These are phyloP conservation scores for Dendronephthya gigantea DNA, from an alignment of 64 coral and sea anemone species.

Conservation along the genomic window DNA sequence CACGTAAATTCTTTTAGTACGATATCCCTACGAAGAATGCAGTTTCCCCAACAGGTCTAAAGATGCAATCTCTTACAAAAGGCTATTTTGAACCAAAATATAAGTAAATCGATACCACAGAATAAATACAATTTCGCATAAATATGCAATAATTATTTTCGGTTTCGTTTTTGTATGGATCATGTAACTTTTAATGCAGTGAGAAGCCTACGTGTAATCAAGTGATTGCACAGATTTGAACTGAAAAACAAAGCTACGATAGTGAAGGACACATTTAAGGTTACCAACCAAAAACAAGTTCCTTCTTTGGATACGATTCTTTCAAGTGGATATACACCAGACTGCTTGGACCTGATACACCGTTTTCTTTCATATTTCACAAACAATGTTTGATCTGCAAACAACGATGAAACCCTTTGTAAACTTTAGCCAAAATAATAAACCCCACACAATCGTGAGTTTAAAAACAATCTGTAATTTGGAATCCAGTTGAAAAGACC, in stretches of 20 bases:
- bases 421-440: not conserved
- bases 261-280: not conserved
- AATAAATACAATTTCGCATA: no score
- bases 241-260: not conserved
- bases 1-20: not conserved
- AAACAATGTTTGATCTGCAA: not conserved
- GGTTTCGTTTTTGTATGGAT: not conserved
- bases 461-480: not conserved
- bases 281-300: not conserved
- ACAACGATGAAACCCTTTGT: not conserved
- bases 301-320: conserved; percentile 7
- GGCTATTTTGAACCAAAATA: not conserved
- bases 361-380: not conserved
- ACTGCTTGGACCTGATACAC: not conserved
- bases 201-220: not conserved
- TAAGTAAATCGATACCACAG: not conserved
- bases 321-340: not conserved
- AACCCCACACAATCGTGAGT: not conserved
- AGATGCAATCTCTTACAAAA: no score
- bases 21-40: not conserved
- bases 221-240: not conserved
- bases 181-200: not conserved
- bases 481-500: not conserved
- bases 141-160: not conserved
- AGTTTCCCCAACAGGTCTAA: not conserved